phyloP scores from a whole-genome alignment of 2,888 invertebrate genomes.

The Chrysodeixis includens region DNA sequence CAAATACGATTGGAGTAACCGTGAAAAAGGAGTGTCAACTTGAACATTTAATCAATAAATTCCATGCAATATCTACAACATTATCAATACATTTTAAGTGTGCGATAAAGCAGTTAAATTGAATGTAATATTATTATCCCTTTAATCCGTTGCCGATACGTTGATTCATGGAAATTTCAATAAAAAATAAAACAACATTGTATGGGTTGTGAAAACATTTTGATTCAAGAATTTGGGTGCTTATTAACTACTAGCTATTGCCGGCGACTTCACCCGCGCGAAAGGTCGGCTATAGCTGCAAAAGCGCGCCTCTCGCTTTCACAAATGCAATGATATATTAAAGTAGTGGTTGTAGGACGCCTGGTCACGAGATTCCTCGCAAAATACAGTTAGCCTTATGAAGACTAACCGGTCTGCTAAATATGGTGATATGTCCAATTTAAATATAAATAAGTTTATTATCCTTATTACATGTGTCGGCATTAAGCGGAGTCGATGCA shows the following conservation, averaged over 20 bases:
- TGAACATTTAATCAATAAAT: conserved; percentile 1
- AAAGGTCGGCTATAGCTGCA: too few species aligned
- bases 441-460: conserved; percentile 42
- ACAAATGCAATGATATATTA: too few species aligned
- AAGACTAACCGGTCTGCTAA: conserved; percentile 13
- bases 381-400: conserved; percentile 23
- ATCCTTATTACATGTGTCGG: conserved; percentile 6
- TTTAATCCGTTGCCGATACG: neutral
- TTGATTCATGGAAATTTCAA: neutral
- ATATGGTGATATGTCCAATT: conserved; percentile 23
- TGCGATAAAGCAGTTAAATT: neutral
- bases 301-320: too few species aligned
- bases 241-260: too few species aligned
- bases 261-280: too few species aligned
- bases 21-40: neutral
- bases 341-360: too few species aligned
- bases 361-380: conserved; percentile 28
- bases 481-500: too few species aligned
- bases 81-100: neutral
- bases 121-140: neutral
- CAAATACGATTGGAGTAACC: too few species aligned
- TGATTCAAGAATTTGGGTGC: too few species aligned
- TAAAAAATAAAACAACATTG: neutral
- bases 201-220: too few species aligned
- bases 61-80: neutral